Conservation (phyloP, 2,797 vertebrate species). For the Leuciscus waleckii region DNA sequence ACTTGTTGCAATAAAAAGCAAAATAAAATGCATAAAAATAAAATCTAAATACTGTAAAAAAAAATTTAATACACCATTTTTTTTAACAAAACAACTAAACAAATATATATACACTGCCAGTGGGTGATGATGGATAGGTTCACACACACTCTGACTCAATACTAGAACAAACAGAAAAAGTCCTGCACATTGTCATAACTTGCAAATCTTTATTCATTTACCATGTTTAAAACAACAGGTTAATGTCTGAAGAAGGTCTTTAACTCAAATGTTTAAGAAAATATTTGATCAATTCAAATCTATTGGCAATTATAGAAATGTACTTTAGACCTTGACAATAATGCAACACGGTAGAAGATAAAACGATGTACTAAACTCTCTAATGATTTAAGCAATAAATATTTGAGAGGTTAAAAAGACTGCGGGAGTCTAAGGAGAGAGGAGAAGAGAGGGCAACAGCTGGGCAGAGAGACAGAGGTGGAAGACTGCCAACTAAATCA, state of each 20-base stretch:
- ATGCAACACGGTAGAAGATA: neutral
- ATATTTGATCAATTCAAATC: neutral
- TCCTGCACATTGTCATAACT: neutral
- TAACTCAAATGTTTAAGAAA: neutral
- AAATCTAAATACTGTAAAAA: neutral
- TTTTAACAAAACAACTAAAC: too few species aligned
- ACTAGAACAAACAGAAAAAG: neutral
- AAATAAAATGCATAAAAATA: neutral
- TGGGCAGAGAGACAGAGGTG: conserved; percentile 20
- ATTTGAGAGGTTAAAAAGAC: conserved; percentile 31
- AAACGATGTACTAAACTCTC: conserved; percentile 11
- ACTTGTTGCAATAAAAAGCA: neutral
- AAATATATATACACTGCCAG: too few species aligned
- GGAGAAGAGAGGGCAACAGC: conserved; percentile 28
- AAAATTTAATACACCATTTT: too few species aligned
- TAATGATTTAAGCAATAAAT: conserved; percentile 22
- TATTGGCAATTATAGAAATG: neutral
- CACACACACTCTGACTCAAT: neutral
- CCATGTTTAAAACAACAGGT: neutral
- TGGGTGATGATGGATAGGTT: too few species aligned
- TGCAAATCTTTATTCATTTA: neutral
- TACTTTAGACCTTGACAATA: neutral
- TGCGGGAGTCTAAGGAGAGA: neutral
- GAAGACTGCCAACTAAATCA: conserved; percentile 26
- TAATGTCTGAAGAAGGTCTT: neutral